phyloP scores from a whole-genome alignment of 2,113 vertebrate species.

The Clarias gariepinus region DNA sequence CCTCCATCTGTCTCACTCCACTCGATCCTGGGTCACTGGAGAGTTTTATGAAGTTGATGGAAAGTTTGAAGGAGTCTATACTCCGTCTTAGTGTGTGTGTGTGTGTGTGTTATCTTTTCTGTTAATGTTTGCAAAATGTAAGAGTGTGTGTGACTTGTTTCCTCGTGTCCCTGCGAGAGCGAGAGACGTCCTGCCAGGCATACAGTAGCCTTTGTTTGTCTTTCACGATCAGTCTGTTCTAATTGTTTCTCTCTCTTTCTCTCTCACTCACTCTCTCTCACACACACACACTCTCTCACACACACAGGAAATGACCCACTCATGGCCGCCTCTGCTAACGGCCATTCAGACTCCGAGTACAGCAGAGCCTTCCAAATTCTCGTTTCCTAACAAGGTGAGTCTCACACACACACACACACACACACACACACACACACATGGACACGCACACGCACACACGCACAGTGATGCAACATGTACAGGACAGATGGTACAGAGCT shows the following conservation, averaged over 20 bases:
- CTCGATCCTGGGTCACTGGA: background rate
- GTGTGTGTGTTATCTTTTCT: background rate
- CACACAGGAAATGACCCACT: conserved; percentile 87
- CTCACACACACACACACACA: background rate
- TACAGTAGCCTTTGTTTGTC: background rate
- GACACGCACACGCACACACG: background rate
- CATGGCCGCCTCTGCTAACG: conserved; percentile 90
- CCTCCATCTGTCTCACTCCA: background rate
- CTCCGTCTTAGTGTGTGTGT: background rate
- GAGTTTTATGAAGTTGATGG: background rate
- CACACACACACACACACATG: background rate
- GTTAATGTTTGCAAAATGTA: background rate
- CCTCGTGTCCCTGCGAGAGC: background rate
- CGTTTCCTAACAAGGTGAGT: conserved; percentile 80
- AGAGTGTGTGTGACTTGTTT: background rate
- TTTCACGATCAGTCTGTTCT: background rate
- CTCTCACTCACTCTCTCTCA: background rate
- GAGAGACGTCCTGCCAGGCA: background rate
- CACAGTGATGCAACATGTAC: background rate
- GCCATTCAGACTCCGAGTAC: conserved; percentile 81
- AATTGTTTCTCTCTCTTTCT: background rate
- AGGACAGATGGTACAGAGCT: background rate
- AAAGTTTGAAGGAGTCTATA: background rate
- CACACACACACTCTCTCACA: background rate
- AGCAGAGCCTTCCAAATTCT: conserved; percentile 78